Evolutionary conservation across 2,888 invertebrate genomes (phyloP), one percentile per base, ranked within the genome.

Genomic region (Drosophila barbarae): DNA sequence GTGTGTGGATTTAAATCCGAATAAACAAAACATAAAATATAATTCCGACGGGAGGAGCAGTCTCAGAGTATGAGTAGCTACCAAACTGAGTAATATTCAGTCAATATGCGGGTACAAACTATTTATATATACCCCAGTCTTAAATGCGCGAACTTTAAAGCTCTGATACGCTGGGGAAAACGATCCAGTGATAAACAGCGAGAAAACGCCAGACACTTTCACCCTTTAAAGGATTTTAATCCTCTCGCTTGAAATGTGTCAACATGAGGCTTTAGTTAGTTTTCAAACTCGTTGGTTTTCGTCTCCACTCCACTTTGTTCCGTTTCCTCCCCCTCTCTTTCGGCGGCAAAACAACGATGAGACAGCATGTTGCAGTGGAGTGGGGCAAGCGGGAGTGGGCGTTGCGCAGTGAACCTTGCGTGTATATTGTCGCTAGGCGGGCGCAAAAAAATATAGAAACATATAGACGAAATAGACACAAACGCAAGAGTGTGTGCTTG

Each of bases 341-440:
- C 65, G 61, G 80, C 79, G 77, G 84, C 83, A 77, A 80, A 79
- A 83, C 67, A 77, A 74, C 77, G 83, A 79, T 79, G 78, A 77
- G 77, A 79, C 77, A 71, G 61, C 74, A 76, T 76, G 77, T 77
- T 82, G 74, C 74, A 69, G 69, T 42, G 57, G 74, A 46, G 39
- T 69, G 56, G 52, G 71, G 23, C 46, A 52, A 55, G 52, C 61
- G 63, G 46, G 59, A 60, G 74, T 76, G 66, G 69, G 69, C 79
- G 77, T 82, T 78, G 77, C 83, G 77, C 83, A 82, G 82, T 82
- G 77, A 82, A 82, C 77, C 77, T 78, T 82, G 77, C 82, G 77
- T 82, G 74, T 69, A 68, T 68, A 68, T 69, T 69, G 68, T 69
- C 68, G 68, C 67, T 67, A 63, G 64, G 64, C 63, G 50, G 63